A percentile compares a stretch with the other conserved stretches of the same genome.
These are phyloP conservation scores for Gonocerus acuteangulatus DNA, from an alignment of 2,888 invertebrate species.

Conservation along the genomic window DNA sequence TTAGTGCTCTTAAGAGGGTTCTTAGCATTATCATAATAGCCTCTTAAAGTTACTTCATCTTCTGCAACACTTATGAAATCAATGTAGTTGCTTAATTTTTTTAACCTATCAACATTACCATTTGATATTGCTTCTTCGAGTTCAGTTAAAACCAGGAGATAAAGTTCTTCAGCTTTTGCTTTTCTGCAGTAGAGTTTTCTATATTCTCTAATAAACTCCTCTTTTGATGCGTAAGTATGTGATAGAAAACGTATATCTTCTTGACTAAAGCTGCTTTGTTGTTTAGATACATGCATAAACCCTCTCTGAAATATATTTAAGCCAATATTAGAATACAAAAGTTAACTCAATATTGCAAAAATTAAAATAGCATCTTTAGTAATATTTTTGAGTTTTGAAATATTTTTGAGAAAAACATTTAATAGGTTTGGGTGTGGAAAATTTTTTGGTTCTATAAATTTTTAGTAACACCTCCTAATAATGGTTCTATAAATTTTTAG, in stretches of 20 bases:
- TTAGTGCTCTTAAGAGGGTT: not conserved
- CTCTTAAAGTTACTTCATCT: not conserved
- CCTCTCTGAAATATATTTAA: not conserved
- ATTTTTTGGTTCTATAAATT: too few species aligned
- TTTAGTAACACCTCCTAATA: too few species aligned
- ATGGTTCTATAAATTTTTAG: too few species aligned
- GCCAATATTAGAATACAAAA: too few species aligned
- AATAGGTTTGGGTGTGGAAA: too few species aligned
- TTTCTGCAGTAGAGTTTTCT: not conserved
- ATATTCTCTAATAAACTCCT: constrained; percentile 1
- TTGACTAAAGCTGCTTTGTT: too few species aligned
- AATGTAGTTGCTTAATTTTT: not conserved
- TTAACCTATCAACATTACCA: not conserved
- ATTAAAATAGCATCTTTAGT: too few species aligned
- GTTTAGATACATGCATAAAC: not conserved
- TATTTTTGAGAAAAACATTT: too few species aligned
- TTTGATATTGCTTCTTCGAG: not conserved
- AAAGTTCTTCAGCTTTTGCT: not conserved
- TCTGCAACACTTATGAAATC: not conserved
- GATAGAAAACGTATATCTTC: not conserved
- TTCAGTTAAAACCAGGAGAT: not conserved
- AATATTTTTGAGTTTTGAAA: too few species aligned
- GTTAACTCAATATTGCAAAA: too few species aligned
- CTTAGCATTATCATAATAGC: not conserved
- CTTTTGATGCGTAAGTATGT: not conserved